A percentile compares a stretch with the other conserved stretches of the same genome.
These are phyloP conservation scores for Nettapus auritus DNA, from an alignment of 2,113 vertebrate genomes.

Conservation along the genomic window DNA sequence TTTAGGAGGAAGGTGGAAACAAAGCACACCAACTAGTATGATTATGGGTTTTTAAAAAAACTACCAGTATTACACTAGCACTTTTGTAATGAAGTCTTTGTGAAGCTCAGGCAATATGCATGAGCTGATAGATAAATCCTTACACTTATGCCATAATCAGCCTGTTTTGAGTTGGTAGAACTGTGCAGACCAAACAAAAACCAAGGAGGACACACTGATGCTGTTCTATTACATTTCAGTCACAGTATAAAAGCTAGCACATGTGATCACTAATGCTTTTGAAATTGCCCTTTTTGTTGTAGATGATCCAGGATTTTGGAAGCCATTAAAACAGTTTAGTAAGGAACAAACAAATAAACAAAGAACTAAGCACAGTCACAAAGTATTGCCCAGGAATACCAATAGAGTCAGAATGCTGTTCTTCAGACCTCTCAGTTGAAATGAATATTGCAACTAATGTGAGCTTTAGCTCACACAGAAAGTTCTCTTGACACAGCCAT, in stretches of 20 bases:
- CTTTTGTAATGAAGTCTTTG: background rate
- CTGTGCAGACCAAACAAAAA: background rate
- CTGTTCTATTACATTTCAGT: background rate
- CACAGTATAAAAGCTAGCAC: background rate
- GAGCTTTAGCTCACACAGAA: background rate
- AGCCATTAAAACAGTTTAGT: background rate
- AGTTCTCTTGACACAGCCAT: background rate
- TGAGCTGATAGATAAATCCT: background rate
- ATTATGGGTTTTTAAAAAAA: background rate
- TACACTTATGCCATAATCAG: background rate
- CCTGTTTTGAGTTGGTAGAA: background rate
- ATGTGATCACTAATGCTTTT: background rate
- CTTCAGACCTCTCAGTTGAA: background rate
- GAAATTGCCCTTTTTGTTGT: background rate
- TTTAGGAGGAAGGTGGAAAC: background rate
- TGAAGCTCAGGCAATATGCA: background rate
- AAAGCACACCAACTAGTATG: background rate
- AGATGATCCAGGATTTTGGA: background rate
- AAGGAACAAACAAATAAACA: background rate
- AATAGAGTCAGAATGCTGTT: background rate
- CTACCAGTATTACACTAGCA: background rate
- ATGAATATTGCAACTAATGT: background rate
- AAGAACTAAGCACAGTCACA: rapidly evolving
- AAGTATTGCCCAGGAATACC: background rate
- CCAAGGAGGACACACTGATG: background rate